These are phyloP conservation scores for Standfussiana lucernea DNA, from an alignment of 2,888 invertebrate species.

Conservation along the genomic window DNA sequence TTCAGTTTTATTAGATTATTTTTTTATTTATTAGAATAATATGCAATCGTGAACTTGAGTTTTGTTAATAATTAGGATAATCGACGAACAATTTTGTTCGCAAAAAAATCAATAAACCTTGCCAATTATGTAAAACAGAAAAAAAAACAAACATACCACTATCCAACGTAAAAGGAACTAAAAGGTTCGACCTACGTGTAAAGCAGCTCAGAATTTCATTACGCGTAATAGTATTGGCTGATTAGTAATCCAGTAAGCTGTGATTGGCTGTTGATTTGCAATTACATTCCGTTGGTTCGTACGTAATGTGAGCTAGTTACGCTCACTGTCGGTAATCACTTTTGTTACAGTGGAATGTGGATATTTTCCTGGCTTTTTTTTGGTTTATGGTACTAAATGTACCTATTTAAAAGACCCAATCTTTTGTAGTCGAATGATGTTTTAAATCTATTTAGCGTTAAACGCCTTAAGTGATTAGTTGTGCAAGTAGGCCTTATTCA, in stretches of 20 bases:
- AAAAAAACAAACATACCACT: not conserved
- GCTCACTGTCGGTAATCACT: conserved; percentile 53
- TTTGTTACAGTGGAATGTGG: conserved; percentile 15
- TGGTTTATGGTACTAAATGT: not conserved
- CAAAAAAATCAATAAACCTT: not conserved
- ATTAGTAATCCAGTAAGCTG: conserved; percentile 69
- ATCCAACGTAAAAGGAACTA: not conserved
- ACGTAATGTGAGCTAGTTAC: conserved; percentile 63
- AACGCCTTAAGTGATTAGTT: not conserved
- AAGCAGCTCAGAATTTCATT: conserved; percentile 35
- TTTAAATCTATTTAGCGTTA: not conserved
- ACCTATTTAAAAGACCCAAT: not conserved
- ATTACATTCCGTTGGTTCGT: conserved; percentile 55
- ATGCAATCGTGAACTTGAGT: not conserved
- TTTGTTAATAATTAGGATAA: not conserved
- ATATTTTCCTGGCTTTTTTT: conserved; percentile 1
- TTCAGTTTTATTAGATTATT: not conserved
- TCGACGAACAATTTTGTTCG: not conserved
- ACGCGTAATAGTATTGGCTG: conserved; percentile 53
- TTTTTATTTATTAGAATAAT: too few relatives aligned
- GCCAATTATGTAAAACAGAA: not conserved
- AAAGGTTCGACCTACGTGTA: conserved; percentile 8
- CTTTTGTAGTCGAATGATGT: not conserved
- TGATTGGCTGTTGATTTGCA: conserved; percentile 69
- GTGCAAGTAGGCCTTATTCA: not conserved